Percentiles rank a stretch among this genome's conserved stretches.
These are phyloP conservation scores for Chrysoperla carnea DNA, from an alignment of 1,140 invertebrate species.

Conservation along the genomic window DNA sequence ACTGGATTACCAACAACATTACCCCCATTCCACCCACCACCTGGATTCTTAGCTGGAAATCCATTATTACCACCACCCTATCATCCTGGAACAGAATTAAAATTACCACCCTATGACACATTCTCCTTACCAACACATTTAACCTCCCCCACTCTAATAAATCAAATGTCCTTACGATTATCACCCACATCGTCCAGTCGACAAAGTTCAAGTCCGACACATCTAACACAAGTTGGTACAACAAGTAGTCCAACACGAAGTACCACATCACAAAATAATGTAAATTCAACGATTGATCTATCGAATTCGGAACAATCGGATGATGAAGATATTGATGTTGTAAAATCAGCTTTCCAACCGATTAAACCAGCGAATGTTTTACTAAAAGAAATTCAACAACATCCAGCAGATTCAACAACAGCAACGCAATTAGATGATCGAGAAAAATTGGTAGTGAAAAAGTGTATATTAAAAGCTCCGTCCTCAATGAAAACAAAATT, in stretches of 20 bases:
- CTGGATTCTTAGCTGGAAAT: constrained; percentile 9
- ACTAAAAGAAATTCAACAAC: constrained; percentile 23
- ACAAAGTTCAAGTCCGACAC: constrained; percentile 11
- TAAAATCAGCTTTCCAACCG: constrained; percentile 52
- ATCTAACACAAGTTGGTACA: neutral
- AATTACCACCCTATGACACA: constrained; percentile 8
- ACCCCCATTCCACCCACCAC: constrained; percentile 23
- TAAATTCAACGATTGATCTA: constrained; percentile 41
- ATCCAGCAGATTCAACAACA: constrained; percentile 30
- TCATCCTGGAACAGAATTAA: constrained; percentile 5
- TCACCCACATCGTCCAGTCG: constrained; percentile 12
- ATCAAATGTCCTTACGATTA: constrained; percentile 12
- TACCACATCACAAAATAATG: constrained; percentile 29
- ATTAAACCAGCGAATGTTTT: constrained; percentile 29
- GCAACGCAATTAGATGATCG: constrained; percentile 21
- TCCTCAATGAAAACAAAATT: constrained; percentile 25
- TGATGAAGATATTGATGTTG: constrained; percentile 51
- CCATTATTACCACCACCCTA: constrained; percentile 2
- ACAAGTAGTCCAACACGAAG: constrained; percentile 27
- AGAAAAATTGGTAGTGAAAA: constrained; percentile 16
- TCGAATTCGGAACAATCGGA: constrained; percentile 32
- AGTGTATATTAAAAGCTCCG: constrained; percentile 41
- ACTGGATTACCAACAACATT: constrained; percentile 26
- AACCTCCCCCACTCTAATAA: constrained; percentile 9
- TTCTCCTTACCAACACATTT: neutral